Percentiles rank a stretch among this genome's conserved stretches.
Conservation (phyloP, 2,113 vertebrate genomes). For the Panurus biarmicus region DNA sequence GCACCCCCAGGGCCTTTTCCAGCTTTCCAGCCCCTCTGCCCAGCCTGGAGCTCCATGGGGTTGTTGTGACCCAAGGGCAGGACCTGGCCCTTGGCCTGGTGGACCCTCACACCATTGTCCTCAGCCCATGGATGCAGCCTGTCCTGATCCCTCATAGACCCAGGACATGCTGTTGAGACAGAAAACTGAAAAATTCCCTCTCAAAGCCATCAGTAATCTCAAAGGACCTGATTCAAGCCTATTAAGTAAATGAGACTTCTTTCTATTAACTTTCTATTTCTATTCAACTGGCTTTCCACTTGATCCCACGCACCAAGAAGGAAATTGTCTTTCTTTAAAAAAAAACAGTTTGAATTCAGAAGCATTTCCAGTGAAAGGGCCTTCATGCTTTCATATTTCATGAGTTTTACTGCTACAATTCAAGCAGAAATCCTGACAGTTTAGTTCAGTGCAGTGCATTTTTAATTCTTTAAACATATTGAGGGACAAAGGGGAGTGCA, state of each 20-base stretch:
- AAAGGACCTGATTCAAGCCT: neutral
- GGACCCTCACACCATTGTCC: neutral
- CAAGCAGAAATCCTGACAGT: neutral
- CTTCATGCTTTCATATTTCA: neutral
- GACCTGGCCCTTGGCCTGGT: accelerated
- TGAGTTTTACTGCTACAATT: neutral
- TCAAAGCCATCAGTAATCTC: neutral
- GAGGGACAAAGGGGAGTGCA: neutral
- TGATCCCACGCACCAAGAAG: neutral
- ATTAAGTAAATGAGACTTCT: neutral
- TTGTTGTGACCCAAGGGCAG: neutral
- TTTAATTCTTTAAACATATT: neutral
- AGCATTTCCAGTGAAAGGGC: neutral
- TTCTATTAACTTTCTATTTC: neutral
- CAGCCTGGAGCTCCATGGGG: neutral
- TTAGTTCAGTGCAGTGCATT: neutral
- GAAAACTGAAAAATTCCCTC: neutral
- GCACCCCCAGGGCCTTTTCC: neutral
- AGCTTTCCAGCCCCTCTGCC: neutral
- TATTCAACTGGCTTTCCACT: neutral
- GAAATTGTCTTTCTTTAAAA: neutral
- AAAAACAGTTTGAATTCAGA: neutral
- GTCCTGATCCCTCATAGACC: neutral
- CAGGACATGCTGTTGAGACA: neutral
- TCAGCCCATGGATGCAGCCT: neutral